Evolutionary conservation across 2,797 vertebrate species (phyloP), one percentile per base, ranked within the genome.

Genomic region (Semaprochilodus insignis): DNA sequence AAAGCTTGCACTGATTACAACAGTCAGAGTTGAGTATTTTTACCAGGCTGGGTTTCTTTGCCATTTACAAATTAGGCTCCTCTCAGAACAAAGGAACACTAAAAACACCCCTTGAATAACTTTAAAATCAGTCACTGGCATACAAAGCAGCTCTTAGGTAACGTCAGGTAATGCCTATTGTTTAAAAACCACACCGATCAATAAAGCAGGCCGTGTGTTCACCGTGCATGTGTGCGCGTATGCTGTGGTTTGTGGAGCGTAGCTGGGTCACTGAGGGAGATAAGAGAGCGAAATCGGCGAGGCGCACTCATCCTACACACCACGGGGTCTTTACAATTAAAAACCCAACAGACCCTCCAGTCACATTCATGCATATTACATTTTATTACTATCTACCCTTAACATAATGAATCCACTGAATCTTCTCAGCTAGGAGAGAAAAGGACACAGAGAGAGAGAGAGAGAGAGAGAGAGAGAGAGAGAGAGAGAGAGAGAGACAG

Each of bases 281-380:
- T 55, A 83, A 60, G 36, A 40, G 62, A 65, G 6, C 19, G 2
- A 19, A 79, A 67, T 73, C 78, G 44, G 81, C 14, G 7, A 55
- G 55, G 31, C 21, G 69, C 51, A 40, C 77, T 74, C 70, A 40
- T 51, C 71, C 40, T 67, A 21, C 52, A 55, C 75, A 74, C 15
- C 34, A 44, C 82, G 71, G 85, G 82, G 44, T 85, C 88, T 86
- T 81, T 69, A 77, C 87, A 90, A 91, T 91, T 91, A 90, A 92
- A 90, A 90, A 86, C 86, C 74, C 78, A 74, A 82, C 80, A 81
- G 69, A 85, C 70, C 74, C 82, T 85, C 67, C 74, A 84, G 88
- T 79, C 83, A 85, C 82, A 88, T 69, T 83, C 85, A 80, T 81
- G 21, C 81, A 81, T 36, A 51, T 59, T 84, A 67, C 71, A 86